These are phyloP conservation scores for Phyllostomus discolor DNA, from an alignment of 2,113 vertebrate species.

Conservation along the genomic window DNA sequence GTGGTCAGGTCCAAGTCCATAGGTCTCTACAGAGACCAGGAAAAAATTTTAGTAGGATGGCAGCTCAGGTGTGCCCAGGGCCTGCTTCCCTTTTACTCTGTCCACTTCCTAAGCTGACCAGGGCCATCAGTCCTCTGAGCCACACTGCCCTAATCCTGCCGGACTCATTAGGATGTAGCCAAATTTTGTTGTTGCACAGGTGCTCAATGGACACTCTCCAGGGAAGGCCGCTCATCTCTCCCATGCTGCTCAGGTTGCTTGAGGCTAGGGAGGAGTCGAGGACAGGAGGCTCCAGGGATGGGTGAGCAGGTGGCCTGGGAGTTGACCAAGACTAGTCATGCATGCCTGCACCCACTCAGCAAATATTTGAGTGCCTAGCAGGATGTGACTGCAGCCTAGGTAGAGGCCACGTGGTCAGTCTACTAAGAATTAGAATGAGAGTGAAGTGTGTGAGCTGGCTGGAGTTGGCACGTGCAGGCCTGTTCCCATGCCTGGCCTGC, in stretches of 20 bases:
- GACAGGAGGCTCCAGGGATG: not conserved
- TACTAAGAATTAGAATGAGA: constrained; percentile 19
- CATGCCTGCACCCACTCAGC: not conserved
- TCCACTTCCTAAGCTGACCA: not conserved
- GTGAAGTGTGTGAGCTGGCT: not conserved
- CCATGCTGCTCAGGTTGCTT: not conserved
- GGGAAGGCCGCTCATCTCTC: not conserved
- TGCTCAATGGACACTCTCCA: not conserved
- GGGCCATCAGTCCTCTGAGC: not conserved
- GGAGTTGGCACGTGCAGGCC: not conserved
- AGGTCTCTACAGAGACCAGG: not conserved
- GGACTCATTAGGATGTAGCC: not conserved
- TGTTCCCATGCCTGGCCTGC: not conserved
- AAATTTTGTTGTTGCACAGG: not conserved
- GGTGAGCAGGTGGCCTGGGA: not conserved
- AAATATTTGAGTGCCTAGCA: not conserved
- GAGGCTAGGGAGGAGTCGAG: not conserved
- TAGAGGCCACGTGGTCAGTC: not conserved
- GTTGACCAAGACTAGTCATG: not conserved
- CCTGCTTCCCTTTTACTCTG: not conserved
- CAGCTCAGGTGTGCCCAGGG: not conserved
- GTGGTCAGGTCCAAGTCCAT: not conserved
- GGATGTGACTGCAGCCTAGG: not conserved
- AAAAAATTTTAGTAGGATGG: not conserved
- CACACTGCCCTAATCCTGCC: not conserved